A percentile compares a stretch with the other conserved stretches of the same genome.
phyloP scores from a whole-genome alignment of 1,140 invertebrate genomes.

The Drosophila pruinosa region DNA sequence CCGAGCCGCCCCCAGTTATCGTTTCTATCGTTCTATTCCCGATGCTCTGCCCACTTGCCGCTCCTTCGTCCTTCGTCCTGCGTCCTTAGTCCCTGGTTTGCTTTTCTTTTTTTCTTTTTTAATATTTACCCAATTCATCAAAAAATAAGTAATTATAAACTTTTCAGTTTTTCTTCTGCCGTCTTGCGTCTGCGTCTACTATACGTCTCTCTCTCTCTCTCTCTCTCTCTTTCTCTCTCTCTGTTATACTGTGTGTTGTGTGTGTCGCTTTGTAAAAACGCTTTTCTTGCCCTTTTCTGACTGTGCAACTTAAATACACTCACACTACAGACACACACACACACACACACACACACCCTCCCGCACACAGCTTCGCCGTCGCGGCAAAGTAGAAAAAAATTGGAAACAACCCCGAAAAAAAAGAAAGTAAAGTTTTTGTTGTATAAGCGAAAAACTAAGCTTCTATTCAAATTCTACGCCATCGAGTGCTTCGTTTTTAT shows the following conservation, averaged over 20 bases:
- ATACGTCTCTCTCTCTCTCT: slow-evolving; percentile 13
- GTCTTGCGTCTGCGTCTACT: slow-evolving; percentile 67
- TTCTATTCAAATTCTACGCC: slow-evolving; percentile 81
- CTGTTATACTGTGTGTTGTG: slow-evolving; percentile 27
- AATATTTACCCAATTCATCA: slow-evolving; percentile 82
- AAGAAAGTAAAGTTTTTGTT: slow-evolving; percentile 75
- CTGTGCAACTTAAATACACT: slow-evolving; percentile 53
- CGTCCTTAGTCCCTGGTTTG: slow-evolving; percentile 7
- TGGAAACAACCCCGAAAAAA: slow-evolving; percentile 81
- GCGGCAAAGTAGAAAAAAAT: slow-evolving; percentile 68
- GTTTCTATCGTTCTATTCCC: slow-evolving; percentile 36
- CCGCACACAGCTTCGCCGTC: slow-evolving; percentile 10
- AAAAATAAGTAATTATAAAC: slow-evolving; percentile 83
- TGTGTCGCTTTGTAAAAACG: slow-evolving; percentile 71
- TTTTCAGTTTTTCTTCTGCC: slow-evolving; percentile 79
- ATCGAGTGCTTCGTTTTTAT: slow-evolving; percentile 81
- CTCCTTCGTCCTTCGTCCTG: slow-evolving; percentile 4
- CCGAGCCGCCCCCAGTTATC: slow-evolving; percentile 25
- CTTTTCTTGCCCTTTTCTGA: slow-evolving; percentile 70
- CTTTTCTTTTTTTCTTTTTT: slow-evolving; percentile 55
- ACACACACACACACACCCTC: not conserved
- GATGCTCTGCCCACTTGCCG: not conserved
- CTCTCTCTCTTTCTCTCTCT: not conserved
- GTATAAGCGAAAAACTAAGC: slow-evolving; percentile 82
- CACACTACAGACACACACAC: slow-evolving; percentile 24